Base-by-base conservation (phyloP, 2,888 invertebrate genomes). In the Rambutsinella grinnellia region DNA sequence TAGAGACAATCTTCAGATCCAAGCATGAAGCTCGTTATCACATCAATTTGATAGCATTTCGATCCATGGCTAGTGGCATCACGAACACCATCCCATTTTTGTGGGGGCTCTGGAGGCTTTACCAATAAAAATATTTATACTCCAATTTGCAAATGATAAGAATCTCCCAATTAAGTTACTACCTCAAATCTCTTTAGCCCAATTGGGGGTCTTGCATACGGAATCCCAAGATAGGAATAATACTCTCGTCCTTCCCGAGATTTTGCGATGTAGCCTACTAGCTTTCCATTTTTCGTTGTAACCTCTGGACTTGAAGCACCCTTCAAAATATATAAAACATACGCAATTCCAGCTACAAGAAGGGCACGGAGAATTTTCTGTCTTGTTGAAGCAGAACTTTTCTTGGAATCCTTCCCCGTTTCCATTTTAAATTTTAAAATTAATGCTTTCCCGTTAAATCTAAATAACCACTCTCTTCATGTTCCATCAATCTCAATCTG, bases 31-130 rank as follows among this genome's bases (percentile, higher is more conserved):
- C 75, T 67, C 17, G 81, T 81, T 6, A 81, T 81, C 2, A 79
- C 71, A 66, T 81, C 81, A 26, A 81, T 81, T 68, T 81, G 81
- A 15, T 71, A 67, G 51, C 81, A 81, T 49, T 79, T 76, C 15
- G 79, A 67, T 23, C 81, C 79, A 49, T 69, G 77, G 26, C 36
- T 67, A 1, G 74, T 81, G 17, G 79, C 81, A 23, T 61, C 67
- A 13, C 65, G n/a, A 28, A 81, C 27, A 2, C 79, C 81, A 28
- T 81, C 71, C 81, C 81, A 81, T 15, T 49, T 56, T 53, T 67
- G 36, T 3, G 77, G 57, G 1, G 67, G 71, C 44, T 58, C 17
- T 15, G 81, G 77, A 15, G 77, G 76, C 77, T 80, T 28, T 6
- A 70, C 23, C 23, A 21, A 67, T n/a, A n/a, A 3, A 58, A 27